Conservation (phyloP, 2,888 invertebrate species). For the Cataglyphis altisquamis region DNA sequence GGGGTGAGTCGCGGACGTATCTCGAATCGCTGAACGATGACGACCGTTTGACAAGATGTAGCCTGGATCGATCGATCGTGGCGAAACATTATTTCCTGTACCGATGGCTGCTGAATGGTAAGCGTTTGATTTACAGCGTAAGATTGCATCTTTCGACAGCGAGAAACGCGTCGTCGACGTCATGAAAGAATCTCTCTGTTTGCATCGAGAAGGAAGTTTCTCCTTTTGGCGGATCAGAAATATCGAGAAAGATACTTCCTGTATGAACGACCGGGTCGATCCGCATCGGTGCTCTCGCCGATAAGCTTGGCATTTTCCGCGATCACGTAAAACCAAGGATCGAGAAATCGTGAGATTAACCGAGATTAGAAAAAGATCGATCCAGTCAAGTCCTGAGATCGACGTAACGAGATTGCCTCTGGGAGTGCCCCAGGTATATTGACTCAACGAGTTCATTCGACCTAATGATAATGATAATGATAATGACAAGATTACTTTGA, state of each 20-base stretch:
- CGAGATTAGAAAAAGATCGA: slow-evolving; percentile 21
- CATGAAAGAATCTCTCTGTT: slow-evolving; percentile 3
- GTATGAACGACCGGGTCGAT: slow-evolving; percentile 48
- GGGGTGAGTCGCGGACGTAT: not conserved
- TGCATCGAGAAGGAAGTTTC: not conserved
- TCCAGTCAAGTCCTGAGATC: slow-evolving; percentile 23
- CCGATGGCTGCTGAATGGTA: not conserved
- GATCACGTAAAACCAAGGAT: slow-evolving; percentile 42
- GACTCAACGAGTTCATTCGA: slow-evolving; percentile 32
- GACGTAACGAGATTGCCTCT: slow-evolving; percentile 36
- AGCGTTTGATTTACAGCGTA: slow-evolving; percentile 2
- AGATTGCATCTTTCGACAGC: not conserved
- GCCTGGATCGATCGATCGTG: not conserved
- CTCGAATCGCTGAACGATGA: not conserved
- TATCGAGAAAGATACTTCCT: slow-evolving; percentile 47
- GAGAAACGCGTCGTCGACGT: not conserved
- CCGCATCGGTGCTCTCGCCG: slow-evolving; percentile 49
- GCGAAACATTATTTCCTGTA: not conserved
- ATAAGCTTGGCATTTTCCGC: slow-evolving; percentile 48
- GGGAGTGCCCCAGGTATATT: slow-evolving; percentile 37
- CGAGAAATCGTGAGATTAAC: slow-evolving; percentile 32
- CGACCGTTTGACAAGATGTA: not conserved
- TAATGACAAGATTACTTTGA: not conserved
- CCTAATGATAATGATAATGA: slow-evolving; percentile 29
- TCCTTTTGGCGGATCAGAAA: not conserved